Evolutionary conservation across 2,113 vertebrate genomes (phyloP).

Genomic region (Pterocles gutturalis): DNA sequence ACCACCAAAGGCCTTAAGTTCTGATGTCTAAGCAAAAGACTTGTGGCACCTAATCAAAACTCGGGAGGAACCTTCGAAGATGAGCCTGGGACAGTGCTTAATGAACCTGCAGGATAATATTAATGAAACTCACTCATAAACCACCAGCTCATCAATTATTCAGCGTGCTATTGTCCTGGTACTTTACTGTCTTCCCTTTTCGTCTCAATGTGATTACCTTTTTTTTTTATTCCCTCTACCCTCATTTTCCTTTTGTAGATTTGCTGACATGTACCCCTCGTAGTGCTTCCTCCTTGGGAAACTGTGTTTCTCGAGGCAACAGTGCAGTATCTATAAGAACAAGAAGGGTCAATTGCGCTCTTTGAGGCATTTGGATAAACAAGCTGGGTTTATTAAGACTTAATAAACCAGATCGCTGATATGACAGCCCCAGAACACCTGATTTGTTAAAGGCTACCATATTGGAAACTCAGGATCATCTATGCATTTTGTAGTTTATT

Average conservation of each 20-base stretch:
- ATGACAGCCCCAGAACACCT: not conserved
- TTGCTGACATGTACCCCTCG: conserved; percentile 28
- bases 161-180: conserved; percentile 72
- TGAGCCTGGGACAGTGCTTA: conserved; percentile 79
- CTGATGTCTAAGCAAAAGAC: conserved; percentile 73
- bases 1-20: conserved; percentile 73
- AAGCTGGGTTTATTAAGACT: not conserved
- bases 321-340: not conserved
- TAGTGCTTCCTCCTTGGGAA: not conserved
- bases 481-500: not conserved
- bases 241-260: conserved; percentile 66
- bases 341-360: not conserved
- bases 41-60: conserved; percentile 78
- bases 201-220: conserved; percentile 57
- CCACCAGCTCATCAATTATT: conserved; percentile 87
- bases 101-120: conserved; percentile 85
- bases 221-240: conserved; percentile 48
- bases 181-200: conserved; percentile 74
- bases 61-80: conserved; percentile 74
- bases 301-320: not conserved
- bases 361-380: not conserved
- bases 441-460: not conserved
- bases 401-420: not conserved
- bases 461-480: not conserved
- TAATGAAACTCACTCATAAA: conserved; percentile 81